Evolutionary conservation across 1,140 invertebrate species (phyloP).

Genomic region (Glossosoma conforme): DNA sequence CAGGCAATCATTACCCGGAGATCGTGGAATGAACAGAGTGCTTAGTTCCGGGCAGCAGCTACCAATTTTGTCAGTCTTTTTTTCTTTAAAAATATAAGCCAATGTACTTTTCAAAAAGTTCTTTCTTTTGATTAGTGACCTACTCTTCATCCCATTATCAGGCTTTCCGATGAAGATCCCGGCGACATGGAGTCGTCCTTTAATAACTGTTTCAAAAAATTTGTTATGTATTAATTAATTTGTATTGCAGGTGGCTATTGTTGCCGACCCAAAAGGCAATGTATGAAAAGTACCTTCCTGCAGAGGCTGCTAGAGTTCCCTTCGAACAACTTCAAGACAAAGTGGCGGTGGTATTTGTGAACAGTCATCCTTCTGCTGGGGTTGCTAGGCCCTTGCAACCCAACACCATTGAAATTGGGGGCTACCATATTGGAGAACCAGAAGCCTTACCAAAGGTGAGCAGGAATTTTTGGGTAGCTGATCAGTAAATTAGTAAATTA

Average conservation of each 20-base stretch:
- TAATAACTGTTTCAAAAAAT: neutral
- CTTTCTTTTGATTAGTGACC: neutral
- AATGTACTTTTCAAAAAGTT: neutral
- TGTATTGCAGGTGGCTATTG: slow-evolving; percentile 9
- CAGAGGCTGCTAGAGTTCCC: slow-evolving; percentile 18
- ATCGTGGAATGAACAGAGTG: too few species aligned
- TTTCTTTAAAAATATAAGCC: neutral
- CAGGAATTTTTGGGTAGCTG: too few species aligned
- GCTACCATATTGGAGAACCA: slow-evolving; percentile 21
- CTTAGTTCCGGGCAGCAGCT: too few species aligned
- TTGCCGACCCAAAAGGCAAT: slow-evolving; percentile 3
- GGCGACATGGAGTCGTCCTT: too few species aligned
- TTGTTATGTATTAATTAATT: neutral
- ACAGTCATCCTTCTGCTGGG: slow-evolving; percentile 25
- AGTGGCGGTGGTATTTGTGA: slow-evolving; percentile 11
- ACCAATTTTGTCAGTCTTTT: neutral
- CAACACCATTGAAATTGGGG: slow-evolving; percentile 24
- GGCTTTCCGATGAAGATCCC: neutral
- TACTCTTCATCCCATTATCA: too few species aligned
- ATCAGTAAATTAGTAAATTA: too few species aligned
- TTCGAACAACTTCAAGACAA: slow-evolving; percentile 13
- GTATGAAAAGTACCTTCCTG: slow-evolving; percentile 20
- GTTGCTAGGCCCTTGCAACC: slow-evolving; percentile 18
- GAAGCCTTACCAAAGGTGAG: slow-evolving; percentile 23
- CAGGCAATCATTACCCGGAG: too few species aligned